phyloP scores from a whole-genome alignment of 30 jellyfish, hydroid and myxozoan genomes.

The Turritopsis dohrnii region DNA sequence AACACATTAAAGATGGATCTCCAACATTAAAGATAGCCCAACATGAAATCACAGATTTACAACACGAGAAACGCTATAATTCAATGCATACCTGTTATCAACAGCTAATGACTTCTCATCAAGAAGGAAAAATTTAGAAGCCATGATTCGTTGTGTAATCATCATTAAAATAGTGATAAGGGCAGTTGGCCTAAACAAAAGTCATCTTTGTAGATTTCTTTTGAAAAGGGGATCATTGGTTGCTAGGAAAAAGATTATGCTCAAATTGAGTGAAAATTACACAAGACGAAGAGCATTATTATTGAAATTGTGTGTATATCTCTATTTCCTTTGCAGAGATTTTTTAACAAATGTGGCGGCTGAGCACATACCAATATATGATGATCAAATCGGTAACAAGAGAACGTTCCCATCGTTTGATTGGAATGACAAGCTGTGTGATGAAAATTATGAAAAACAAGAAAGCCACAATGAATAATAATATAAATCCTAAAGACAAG shows the following conservation, averaged over 20 bases:
- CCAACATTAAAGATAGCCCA: too few species aligned
- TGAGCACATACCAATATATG: slow-evolving; percentile 24
- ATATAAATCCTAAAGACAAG: slow-evolving; percentile 5
- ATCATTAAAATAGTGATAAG: background rate
- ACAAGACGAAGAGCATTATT: too few species aligned
- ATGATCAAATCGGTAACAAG: background rate
- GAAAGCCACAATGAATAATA: background rate
- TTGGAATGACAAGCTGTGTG: slow-evolving; percentile 7
- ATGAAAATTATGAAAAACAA: background rate
- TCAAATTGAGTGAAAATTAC: too few species aligned
- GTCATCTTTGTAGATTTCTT: background rate
- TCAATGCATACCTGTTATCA: slow-evolving; percentile 20
- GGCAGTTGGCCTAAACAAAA: slow-evolving; percentile 10
- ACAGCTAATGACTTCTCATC: slow-evolving; percentile 22
- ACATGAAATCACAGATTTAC: too few species aligned
- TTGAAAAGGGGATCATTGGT: too few species aligned
- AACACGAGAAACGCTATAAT: too few species aligned
- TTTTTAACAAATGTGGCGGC: too few species aligned
- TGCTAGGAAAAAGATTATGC: too few species aligned
- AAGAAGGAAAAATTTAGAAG: background rate
- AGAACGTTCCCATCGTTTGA: background rate
- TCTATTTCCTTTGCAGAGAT: too few species aligned
- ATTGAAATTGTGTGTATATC: too few species aligned
- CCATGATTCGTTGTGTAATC: slow-evolving; percentile 12
- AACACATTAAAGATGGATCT: too few species aligned